phyloP scores from a whole-genome alignment of 2,797 vertebrate species.

The Channallabes apus region DNA sequence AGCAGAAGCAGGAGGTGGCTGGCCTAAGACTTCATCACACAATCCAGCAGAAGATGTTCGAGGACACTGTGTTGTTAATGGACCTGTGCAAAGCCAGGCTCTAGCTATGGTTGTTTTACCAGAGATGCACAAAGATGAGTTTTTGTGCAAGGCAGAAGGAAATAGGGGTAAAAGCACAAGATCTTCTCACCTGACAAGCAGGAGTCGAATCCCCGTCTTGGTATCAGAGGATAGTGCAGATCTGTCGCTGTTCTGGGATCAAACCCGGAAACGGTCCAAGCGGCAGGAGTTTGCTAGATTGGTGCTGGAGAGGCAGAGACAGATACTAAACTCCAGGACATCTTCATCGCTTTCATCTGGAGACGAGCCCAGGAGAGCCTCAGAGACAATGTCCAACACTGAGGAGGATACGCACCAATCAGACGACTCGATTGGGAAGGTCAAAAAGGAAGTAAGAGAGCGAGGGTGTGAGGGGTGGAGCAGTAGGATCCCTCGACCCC shows the following conservation, averaged over 20 bases:
- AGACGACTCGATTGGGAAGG: conserved; percentile 74
- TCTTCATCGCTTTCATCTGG: conserved; percentile 88
- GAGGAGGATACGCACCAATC: conserved; percentile 89
- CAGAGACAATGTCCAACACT: conserved; percentile 84
- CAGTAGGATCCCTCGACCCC: conserved; percentile 87
- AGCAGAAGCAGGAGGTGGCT: conserved; percentile 50
- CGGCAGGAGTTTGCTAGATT: conserved; percentile 85
- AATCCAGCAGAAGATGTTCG: conserved; percentile 53
- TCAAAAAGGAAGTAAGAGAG: conserved; percentile 60
- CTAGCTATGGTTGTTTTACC: conserved; percentile 31
- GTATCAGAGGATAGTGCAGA: conserved; percentile 90
- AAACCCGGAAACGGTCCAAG: conserved; percentile 76
- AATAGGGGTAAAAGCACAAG: conserved; percentile 22
- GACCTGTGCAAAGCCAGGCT: conserved; percentile 36
- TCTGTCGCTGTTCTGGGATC: conserved; percentile 80
- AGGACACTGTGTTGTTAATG: conserved; percentile 54
- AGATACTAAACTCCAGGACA: conserved; percentile 82
- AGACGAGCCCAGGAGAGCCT: conserved; percentile 79
- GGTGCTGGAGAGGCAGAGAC: conserved; percentile 84
- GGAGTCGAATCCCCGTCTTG: conserved; percentile 89
- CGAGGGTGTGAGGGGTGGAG: conserved; percentile 57
- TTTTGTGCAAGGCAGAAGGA: conserved; percentile 37
- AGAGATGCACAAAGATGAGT: conserved; percentile 40
- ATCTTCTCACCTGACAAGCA: conserved; percentile 64
- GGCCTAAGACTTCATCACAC: conserved; percentile 55